Percentiles rank a stretch among this genome's conserved stretches.
Evolutionary conservation across 30 jellyfish, hydroid and myxozoan genomes (phyloP).

Genomic region (Pelagia noctiluca): DNA sequence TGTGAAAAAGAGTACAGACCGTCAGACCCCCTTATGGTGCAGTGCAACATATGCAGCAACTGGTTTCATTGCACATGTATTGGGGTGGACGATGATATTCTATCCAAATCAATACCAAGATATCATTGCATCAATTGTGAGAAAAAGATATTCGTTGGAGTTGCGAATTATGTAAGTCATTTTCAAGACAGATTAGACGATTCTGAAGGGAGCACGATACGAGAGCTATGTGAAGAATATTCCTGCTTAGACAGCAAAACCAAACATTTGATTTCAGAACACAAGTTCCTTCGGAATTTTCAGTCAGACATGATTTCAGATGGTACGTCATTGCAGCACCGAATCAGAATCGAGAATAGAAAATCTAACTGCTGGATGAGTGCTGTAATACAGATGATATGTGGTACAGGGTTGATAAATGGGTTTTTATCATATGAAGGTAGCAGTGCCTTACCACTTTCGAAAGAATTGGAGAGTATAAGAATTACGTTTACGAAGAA

Average conservation of each 20-base stretch:
- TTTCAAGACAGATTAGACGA: neutral
- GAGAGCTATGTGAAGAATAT: neutral
- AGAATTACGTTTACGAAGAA: neutral
- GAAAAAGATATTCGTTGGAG: neutral
- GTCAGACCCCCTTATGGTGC: slow-evolving; percentile 16
- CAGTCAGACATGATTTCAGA: neutral
- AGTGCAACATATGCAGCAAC: slow-evolving; percentile 1
- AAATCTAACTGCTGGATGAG: neutral
- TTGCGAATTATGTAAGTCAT: neutral
- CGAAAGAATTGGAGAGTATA: neutral
- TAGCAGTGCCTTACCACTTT: neutral
- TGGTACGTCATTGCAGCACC: neutral
- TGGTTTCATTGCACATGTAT: slow-evolving; percentile 23
- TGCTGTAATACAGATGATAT: neutral
- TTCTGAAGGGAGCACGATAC: neutral
- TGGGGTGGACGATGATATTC: neutral
- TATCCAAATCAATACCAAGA: neutral
- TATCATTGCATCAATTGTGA: neutral
- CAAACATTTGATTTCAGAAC: neutral
- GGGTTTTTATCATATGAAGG: neutral
- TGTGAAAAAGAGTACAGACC: slow-evolving; percentile 1
- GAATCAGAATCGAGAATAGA: neutral
- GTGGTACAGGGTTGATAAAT: neutral
- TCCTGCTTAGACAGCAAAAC: neutral
- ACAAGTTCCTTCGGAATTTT: neutral